Evolutionary conservation across 2,888 invertebrate species (phyloP), one percentile per base, ranked within the genome.

Genomic region (Callyntrura guangdongensis): DNA sequence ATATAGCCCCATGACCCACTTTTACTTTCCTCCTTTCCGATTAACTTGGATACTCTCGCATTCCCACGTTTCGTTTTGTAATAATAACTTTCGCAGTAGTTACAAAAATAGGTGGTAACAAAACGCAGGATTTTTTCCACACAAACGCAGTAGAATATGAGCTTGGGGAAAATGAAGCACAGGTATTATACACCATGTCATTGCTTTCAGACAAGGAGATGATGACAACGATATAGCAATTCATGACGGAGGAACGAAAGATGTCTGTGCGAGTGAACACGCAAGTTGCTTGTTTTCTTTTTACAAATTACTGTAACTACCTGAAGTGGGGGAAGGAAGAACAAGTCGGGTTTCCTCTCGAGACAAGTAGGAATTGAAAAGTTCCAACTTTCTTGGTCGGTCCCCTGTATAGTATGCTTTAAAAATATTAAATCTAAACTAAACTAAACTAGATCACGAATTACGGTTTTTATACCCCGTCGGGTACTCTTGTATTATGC

Each of bases 1-100:
- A 45, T 25, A 64, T 64, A 86, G 74, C 86, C 86, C n/a, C 61
- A 17, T 86, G 86, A 86, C 86, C 86, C 59, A 86, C 77, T 86
- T 86, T 53, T 69, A 27, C 85, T 69, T 56, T 72, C 64, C 72
- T 36, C 56, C 11, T 17, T 69, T 72, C 72, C 83, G 25, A 47
- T 83, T 64, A 11, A 25, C 45, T 67, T 64, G 64, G 45, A 83
- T 47, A 67, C 12, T 64, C 22, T 64, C 47, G 47, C 83, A 12
- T 83, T 47, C 64, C 61, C 83, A 67, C 47, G 45, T 82, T 59
- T 82, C 45, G 59, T 82, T 12, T 6, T 47, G n/a, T 83, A 53
- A 64, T 25, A 47, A 67, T 36, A 36, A 36, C 36, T 6, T 36
- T 36, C 36, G 36, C 61, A 20, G 22, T 47, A 67, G 64, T 45